A percentile compares a stretch with the other conserved stretches of the same genome.
Conservation (phyloP, 2,797 vertebrate genomes). For the Muscicapa comitata region DNA sequence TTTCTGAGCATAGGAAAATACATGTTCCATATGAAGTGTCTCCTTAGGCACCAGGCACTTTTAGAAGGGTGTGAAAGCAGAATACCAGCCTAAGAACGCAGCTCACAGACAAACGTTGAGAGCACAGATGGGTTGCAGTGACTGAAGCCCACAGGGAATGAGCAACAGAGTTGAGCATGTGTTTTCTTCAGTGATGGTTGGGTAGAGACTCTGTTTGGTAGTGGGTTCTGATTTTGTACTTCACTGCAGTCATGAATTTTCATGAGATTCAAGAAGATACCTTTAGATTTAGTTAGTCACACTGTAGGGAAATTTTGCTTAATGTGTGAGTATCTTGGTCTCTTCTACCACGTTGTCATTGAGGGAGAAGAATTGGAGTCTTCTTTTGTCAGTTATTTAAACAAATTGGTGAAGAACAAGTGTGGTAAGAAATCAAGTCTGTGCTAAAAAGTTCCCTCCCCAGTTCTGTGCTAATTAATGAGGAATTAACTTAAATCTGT, state of each 20-base stretch:
- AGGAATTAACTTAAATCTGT: not conserved
- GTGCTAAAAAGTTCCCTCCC: not conserved
- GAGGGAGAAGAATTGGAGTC: not conserved
- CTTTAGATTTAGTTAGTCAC: not conserved
- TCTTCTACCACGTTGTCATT: not conserved
- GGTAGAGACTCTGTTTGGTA: not conserved
- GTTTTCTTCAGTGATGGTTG: not conserved
- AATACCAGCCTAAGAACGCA: not conserved
- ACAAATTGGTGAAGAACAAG: not conserved
- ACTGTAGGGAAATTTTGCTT: not conserved
- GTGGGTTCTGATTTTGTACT: not conserved
- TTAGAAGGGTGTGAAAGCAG: not conserved
- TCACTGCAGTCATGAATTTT: not conserved
- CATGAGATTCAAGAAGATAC: not conserved
- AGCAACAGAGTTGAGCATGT: not conserved
- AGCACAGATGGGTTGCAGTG: conserved; percentile 1
- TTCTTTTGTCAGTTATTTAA: not conserved
- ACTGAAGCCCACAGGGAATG: not conserved
- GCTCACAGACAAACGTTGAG: not conserved
- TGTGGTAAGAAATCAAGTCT: not conserved
- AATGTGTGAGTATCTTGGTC: not conserved
- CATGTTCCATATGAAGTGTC: not conserved
- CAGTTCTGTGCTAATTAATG: not conserved
- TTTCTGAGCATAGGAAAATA: not conserved
- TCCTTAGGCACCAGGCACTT: not conserved